These are phyloP conservation scores for Hedychridium roseum DNA, from an alignment of 2,888 invertebrate genomes.

Conservation along the genomic window DNA sequence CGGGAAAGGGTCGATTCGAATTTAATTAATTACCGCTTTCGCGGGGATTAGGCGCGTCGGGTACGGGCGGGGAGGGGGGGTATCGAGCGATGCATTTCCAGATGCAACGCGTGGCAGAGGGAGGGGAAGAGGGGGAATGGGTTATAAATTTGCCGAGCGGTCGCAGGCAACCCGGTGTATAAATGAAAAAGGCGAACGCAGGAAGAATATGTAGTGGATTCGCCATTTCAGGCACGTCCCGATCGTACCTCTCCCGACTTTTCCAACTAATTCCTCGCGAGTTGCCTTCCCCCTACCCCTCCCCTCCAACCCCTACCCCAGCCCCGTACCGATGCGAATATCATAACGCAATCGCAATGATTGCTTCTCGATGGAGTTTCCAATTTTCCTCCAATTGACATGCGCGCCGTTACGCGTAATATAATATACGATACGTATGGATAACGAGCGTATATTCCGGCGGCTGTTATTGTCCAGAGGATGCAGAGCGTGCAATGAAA, in stretches of 20 bases:
- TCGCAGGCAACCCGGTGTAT: slow-evolving; percentile 5
- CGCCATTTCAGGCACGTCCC: slow-evolving; percentile 34
- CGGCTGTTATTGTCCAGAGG: no score
- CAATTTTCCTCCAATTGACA: no score
- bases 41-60: background rate
- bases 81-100: slow-evolving; percentile 1
- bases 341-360: no score
- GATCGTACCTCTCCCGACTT: slow-evolving; percentile 36
- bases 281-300: no score
- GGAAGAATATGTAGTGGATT: slow-evolving; percentile 36
- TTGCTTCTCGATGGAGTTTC: no score
- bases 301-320: no score
- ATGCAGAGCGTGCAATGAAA: no score
- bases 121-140: slow-evolving; percentile 10
- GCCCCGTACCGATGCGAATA: no score
- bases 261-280: slow-evolving; percentile 34
- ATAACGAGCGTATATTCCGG: no score
- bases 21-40: slow-evolving; percentile 32
- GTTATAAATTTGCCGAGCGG: slow-evolving; percentile 14
- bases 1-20: slow-evolving; percentile 5
- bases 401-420: no score
- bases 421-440: no score
- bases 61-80: background rate
- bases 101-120: no score
- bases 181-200: slow-evolving; percentile 32